phyloP scores from a whole-genome alignment of 2,113 vertebrate species.

The Triplophysa rosa region DNA sequence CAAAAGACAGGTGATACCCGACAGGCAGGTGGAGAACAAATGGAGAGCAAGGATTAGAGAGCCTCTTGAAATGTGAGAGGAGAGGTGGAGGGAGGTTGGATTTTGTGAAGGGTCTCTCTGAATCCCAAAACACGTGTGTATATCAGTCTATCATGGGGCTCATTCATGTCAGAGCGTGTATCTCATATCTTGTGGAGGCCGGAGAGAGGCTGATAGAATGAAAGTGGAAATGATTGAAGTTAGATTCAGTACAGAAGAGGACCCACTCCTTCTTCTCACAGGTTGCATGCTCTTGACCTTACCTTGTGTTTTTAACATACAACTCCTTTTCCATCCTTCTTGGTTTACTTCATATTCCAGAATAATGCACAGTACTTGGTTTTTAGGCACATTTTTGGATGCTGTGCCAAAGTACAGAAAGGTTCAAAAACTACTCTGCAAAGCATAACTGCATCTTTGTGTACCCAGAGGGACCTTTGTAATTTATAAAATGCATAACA shows the following conservation, averaged over 20 bases:
- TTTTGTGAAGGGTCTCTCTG: slow-evolving; percentile 63
- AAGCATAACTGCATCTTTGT: no score
- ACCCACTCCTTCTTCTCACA: neutral
- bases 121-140: slow-evolving; percentile 73
- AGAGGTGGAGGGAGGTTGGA: neutral
- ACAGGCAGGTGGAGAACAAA: slow-evolving; percentile 16
- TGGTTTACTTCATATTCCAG: neutral
- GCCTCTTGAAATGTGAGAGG: slow-evolving; percentile 30
- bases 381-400: neutral
- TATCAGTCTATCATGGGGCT: slow-evolving; percentile 84
- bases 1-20: neutral
- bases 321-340: neutral
- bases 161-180: slow-evolving; percentile 86
- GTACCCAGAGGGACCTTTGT: no score
- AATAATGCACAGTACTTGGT: neutral
- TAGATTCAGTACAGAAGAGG: slow-evolving; percentile 74
- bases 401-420: neutral
- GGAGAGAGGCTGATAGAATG: slow-evolving; percentile 84
- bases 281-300: neutral
- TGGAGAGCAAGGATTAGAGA: slow-evolving; percentile 12
- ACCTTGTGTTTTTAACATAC: neutral
- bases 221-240: slow-evolving; percentile 85
- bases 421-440: no score
- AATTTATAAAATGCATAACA: no score
- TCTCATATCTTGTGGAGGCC: slow-evolving; percentile 79